Evolutionary conservation across 1,140 invertebrate genomes (phyloP).

Genomic region (Bombus superbus): DNA sequence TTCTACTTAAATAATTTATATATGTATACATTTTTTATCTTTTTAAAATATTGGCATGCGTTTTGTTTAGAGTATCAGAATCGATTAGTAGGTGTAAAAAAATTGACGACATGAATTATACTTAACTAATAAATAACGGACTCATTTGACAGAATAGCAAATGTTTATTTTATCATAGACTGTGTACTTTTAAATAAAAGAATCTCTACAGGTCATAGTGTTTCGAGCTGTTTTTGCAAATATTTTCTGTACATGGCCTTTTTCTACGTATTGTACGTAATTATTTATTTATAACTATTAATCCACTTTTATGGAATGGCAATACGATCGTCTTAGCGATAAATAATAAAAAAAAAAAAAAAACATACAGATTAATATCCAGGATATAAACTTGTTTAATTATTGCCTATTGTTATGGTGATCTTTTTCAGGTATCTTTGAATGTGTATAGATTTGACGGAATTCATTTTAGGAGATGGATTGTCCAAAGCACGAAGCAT

Average conservation of each 20-base stretch:
- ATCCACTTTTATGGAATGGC: background rate
- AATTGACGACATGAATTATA: background rate
- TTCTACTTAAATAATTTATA: slow-evolving; percentile 5
- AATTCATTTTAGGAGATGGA: slow-evolving; percentile 73
- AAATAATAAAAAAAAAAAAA: background rate
- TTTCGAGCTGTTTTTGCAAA: background rate
- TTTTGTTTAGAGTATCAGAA: background rate
- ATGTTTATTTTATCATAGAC: slow-evolving; percentile 30
- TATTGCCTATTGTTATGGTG: background rate
- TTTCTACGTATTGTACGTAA: background rate
- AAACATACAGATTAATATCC: background rate
- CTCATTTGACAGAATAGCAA: background rate
- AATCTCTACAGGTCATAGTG: background rate
- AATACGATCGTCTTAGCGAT: background rate
- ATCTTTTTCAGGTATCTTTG: background rate
- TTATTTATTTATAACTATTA: slow-evolving; percentile 9
- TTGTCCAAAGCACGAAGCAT: slow-evolving; percentile 72
- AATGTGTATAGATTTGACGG: slow-evolving; percentile 42
- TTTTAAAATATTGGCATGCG: background rate
- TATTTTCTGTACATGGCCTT: background rate
- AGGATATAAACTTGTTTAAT: background rate
- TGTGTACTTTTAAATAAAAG: slow-evolving; percentile 13
- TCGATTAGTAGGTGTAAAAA: background rate
- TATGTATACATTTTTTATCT: background rate
- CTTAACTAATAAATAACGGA: slow-evolving; percentile 17